Conservation (phyloP, 2,797 vertebrate genomes). For the Clarias platycephalus region DNA sequence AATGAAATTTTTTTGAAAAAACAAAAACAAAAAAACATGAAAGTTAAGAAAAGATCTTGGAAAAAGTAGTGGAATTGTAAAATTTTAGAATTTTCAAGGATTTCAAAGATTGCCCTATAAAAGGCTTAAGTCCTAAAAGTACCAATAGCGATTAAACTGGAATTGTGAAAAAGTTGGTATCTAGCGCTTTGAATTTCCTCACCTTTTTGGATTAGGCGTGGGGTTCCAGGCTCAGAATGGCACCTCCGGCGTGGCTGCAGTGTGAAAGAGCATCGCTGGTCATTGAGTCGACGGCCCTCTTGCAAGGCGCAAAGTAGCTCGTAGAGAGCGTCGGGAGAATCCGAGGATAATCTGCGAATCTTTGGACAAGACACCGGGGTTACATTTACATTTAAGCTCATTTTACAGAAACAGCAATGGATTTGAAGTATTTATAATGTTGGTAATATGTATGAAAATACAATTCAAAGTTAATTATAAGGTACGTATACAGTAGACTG, state of each 20-base stretch:
- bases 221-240: slow-evolving; percentile 76
- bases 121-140: too few relatives aligned
- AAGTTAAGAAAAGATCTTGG: not conserved
- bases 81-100: not conserved
- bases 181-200: not conserved
- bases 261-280: slow-evolving; percentile 81
- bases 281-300: slow-evolving; percentile 78
- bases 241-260: slow-evolving; percentile 73
- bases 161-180: not conserved
- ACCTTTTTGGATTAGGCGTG: slow-evolving; percentile 70
- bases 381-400: not conserved
- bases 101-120: too few relatives aligned
- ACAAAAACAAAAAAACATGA: too few relatives aligned
- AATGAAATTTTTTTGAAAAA: too few relatives aligned
- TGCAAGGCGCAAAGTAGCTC: slow-evolving; percentile 77
- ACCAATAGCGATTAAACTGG: not conserved
- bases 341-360: slow-evolving; percentile 69
- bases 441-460: not conserved
- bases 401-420: not conserved
- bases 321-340: slow-evolving; percentile 77
- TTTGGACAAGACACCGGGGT: slow-evolving; percentile 52
- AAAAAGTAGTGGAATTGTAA: not conserved
- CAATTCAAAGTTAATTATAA: not conserved
- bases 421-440: not conserved
- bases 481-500: not conserved